These are phyloP conservation scores for Sebastes schlegelii DNA, from an alignment of 2,113 vertebrate genomes.

Conservation along the genomic window DNA sequence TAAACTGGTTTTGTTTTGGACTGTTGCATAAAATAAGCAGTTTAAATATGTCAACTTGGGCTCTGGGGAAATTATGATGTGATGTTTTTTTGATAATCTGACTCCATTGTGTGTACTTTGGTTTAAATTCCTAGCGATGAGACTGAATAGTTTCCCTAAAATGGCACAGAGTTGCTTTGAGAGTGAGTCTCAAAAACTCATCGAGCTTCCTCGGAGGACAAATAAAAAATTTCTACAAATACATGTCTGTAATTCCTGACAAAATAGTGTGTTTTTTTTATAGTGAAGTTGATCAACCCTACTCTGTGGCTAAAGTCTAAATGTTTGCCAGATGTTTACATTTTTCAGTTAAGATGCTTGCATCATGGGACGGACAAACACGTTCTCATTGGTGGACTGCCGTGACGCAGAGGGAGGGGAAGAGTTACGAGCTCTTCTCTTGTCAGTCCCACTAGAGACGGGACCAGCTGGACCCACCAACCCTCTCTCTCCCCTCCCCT, in stretches of 20 bases:
- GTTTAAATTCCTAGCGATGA: no score
- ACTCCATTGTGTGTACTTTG: background rate
- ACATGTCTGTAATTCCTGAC: background rate
- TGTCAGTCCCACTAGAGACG: conserved; percentile 62
- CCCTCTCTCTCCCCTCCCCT: conserved; percentile 44
- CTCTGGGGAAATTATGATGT: background rate
- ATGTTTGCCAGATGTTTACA: conserved; percentile 86
- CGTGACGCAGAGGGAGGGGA: conserved; percentile 62
- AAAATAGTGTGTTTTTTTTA: conserved; percentile 23
- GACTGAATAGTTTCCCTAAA: conserved; percentile 26
- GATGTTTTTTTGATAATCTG: background rate
- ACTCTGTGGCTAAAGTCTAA: conserved; percentile 67
- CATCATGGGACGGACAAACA: conserved; percentile 73
- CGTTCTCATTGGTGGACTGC: conserved; percentile 60
- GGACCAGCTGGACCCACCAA: conserved; percentile 71
- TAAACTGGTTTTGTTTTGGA: background rate
- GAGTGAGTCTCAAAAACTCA: conserved; percentile 6
- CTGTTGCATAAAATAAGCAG: background rate
- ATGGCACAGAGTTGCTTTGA: background rate
- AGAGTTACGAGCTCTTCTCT: conserved; percentile 54
- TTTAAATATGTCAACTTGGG: background rate
- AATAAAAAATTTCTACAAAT: conserved; percentile 20
- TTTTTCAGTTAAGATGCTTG: conserved; percentile 78
- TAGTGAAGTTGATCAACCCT: conserved; percentile 54
- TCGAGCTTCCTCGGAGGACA: background rate